These are phyloP conservation scores for Drosophila tripunctata DNA, from an alignment of 2,888 invertebrate genomes.

Conservation along the genomic window DNA sequence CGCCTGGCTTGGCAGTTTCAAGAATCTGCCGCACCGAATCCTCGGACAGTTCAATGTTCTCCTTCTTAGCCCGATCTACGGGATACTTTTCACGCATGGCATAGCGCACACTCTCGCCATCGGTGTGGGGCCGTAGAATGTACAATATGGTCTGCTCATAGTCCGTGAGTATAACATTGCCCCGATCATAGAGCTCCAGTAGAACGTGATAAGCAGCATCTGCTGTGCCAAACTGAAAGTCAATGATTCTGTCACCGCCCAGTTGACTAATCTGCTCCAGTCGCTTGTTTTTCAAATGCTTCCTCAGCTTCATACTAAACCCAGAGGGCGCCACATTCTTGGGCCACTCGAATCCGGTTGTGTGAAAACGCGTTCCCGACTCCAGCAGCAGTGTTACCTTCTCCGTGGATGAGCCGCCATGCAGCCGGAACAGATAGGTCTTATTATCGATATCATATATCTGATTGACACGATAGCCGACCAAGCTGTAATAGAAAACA, in stretches of 20 bases:
- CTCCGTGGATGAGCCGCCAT: conserved; percentile 92
- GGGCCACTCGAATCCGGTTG: conserved; percentile 98
- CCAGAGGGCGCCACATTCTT: conserved; percentile 97
- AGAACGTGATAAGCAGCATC: conserved; percentile 98
- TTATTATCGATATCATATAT: conserved; percentile 99
- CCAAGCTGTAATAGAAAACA: conserved; percentile 86
- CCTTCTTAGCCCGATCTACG: conserved; percentile 89
- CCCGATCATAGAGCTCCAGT: conserved; percentile 96
- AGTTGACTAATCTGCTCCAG: conserved; percentile 93
- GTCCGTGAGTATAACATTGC: conserved; percentile 98
- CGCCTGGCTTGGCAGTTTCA: conserved; percentile 88
- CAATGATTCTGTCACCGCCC: conserved; percentile 96
- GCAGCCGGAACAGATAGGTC: conserved; percentile 95
- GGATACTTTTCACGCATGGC: conserved; percentile 97
- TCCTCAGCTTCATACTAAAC: conserved; percentile 99
- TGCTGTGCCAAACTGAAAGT: conserved; percentile 96
- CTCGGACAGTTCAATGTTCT: conserved; percentile 84
- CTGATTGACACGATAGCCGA: conserved; percentile 97
- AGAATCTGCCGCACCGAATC: conserved; percentile 87
- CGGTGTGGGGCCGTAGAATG: conserved; percentile 95
- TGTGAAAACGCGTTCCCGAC: conserved; percentile 96
- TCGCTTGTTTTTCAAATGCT: conserved; percentile 98
- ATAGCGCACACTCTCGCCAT: conserved; percentile 95
- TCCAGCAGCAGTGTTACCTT: conserved; percentile 95
- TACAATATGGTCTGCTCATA: conserved; percentile 94